Evolutionary conservation across 2,888 invertebrate species (phyloP).

Genomic region (Mallateleia sp.): DNA sequence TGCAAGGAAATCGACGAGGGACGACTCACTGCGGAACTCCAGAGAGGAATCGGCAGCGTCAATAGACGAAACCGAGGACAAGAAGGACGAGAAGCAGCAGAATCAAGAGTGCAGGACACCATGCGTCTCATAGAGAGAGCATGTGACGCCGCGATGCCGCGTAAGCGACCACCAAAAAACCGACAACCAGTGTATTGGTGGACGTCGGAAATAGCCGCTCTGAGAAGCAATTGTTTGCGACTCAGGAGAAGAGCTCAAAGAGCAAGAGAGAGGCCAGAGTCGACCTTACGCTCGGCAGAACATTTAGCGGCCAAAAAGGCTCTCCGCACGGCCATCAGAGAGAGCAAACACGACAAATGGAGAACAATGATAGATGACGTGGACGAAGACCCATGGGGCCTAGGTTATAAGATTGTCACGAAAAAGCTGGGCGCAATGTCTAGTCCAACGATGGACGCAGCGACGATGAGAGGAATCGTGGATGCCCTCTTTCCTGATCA

Average conservation of each 20-base stretch:
- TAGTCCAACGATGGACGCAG: background rate
- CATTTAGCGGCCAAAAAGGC: slow-evolving; percentile 19
- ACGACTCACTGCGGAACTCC: background rate
- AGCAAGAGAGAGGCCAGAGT: slow-evolving; percentile 1
- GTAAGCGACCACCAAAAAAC: background rate
- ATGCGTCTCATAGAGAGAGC: slow-evolving; percentile 9
- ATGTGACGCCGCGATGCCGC: slow-evolving; percentile 8
- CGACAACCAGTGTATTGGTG: background rate
- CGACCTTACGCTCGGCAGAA: background rate
- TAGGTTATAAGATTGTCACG: slow-evolving; percentile 47
- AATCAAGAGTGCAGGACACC: background rate
- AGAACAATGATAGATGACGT: slow-evolving; percentile 17
- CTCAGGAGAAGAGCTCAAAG: slow-evolving; percentile 23
- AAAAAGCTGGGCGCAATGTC: slow-evolving; percentile 15
- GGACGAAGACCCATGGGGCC: slow-evolving; percentile 50
- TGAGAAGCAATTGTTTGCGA: no score
- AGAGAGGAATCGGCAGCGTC: background rate
- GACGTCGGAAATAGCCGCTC: no score
- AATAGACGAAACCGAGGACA: background rate
- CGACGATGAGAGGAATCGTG: slow-evolving; percentile 20
- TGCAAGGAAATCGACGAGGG: background rate
- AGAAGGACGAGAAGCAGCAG: background rate
- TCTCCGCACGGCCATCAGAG: background rate
- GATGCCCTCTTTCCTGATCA: slow-evolving; percentile 23
- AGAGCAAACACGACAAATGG: slow-evolving; percentile 21